These are phyloP conservation scores for Chloroceryle inda DNA, from an alignment of 2,797 vertebrate species.

Conservation along the genomic window DNA sequence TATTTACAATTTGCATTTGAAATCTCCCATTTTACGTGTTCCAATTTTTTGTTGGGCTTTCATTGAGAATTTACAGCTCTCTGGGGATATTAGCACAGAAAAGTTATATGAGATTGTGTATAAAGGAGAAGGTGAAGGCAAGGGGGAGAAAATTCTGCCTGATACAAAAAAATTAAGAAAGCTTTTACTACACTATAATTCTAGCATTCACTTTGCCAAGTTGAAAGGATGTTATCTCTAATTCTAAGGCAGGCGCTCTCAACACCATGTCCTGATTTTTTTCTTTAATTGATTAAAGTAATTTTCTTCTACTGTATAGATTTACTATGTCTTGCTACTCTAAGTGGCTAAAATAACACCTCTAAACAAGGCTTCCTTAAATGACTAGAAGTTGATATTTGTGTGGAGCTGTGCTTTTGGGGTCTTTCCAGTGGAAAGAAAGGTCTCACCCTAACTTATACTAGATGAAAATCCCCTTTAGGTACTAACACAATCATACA, in stretches of 20 bases:
- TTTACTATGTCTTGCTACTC: not conserved
- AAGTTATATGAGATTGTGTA: not conserved
- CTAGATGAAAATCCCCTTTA: not conserved
- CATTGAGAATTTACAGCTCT: not conserved
- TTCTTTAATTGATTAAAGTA: not conserved
- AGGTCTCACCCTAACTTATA: not conserved
- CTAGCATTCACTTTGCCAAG: not conserved
- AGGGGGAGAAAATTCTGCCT: not conserved
- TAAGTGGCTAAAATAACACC: not conserved
- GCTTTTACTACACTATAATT: not conserved
- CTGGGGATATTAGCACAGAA: not conserved
- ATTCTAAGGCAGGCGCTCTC: not conserved
- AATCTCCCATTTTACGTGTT: not conserved
- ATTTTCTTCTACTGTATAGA: not conserved
- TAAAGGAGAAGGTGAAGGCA: not conserved
- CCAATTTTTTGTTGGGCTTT: not conserved
- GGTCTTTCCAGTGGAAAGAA: conserved; percentile 24
- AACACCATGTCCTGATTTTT: not conserved
- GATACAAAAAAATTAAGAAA: not conserved
- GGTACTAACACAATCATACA: not conserved
- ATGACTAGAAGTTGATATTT: not conserved
- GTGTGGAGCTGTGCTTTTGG: not conserved
- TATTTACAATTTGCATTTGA: not conserved
- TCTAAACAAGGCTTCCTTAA: not conserved
- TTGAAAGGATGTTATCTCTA: not conserved